Conservation (phyloP, 2,113 vertebrate species). For the Leptobrachium ailaonicum region DNA sequence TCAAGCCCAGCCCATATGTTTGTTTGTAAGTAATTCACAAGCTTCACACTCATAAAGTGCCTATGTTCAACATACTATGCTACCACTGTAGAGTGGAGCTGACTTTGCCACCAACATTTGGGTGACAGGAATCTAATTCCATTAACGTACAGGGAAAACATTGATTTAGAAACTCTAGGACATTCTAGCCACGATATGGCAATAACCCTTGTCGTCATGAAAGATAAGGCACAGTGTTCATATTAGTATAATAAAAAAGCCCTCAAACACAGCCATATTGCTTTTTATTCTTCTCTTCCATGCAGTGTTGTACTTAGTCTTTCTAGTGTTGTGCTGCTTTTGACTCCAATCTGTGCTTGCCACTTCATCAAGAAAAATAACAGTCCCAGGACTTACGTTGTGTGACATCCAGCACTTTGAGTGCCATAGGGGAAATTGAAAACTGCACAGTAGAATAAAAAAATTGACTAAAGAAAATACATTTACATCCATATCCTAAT, state of each 20-base stretch:
- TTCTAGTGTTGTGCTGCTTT: neutral
- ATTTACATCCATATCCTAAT: constrained; percentile 37
- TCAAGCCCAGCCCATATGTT: constrained; percentile 10
- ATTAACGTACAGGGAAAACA: neutral
- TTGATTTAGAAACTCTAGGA: neutral
- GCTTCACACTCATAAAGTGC: constrained; percentile 33
- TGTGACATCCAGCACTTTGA: constrained; percentile 10
- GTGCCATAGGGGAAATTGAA: constrained; percentile 21
- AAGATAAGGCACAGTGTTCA: constrained; percentile 17
- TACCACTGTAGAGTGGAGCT: neutral
- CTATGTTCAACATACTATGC: neutral
- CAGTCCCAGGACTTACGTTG: constrained; percentile 5
- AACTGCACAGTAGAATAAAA: constrained; percentile 23
- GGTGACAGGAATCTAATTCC: neutral
- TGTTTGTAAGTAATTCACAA: constrained; percentile 15
- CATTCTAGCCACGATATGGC: constrained; percentile 2
- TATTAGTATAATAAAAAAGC: constrained; percentile 25
- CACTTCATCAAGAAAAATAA: neutral
- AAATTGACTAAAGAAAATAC: constrained; percentile 23
- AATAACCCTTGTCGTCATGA: constrained; percentile 28
- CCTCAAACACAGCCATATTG: neutral
- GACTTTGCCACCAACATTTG: neutral
- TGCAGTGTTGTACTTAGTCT: neutral
- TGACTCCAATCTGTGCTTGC: constrained; percentile 10
- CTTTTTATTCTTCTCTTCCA: neutral